A percentile compares a stretch with the other conserved stretches of the same genome.
These are phyloP conservation scores for Sphyrna mokarran DNA, from an alignment of 2,113 vertebrate species.

Conservation along the genomic window DNA sequence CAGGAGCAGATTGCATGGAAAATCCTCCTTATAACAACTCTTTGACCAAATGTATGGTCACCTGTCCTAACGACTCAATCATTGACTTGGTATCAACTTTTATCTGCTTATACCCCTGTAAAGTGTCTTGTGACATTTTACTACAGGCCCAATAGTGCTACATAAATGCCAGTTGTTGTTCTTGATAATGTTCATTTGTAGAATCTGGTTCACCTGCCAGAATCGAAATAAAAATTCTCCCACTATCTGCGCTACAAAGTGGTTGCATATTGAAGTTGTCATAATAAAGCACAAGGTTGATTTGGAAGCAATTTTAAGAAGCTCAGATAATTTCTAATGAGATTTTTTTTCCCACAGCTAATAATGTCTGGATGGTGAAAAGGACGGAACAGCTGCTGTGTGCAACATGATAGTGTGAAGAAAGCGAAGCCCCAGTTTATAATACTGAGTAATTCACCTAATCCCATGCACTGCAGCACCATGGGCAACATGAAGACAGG, in stretches of 20 bases:
- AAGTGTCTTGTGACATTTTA: neutral
- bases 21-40: neutral
- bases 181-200: neutral
- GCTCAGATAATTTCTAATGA: conserved; percentile 26
- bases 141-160: neutral
- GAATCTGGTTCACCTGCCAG: neutral
- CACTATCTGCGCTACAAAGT: conserved; percentile 14
- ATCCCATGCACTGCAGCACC: neutral
- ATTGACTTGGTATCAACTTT: neutral
- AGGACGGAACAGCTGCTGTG: conserved; percentile 8
- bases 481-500: neutral
- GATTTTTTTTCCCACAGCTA: conserved; percentile 31
- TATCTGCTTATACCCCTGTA: neutral
- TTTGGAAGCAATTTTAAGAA: conserved; percentile 35
- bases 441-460: neutral
- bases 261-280: conserved; percentile 5
- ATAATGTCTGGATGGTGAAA: conserved; percentile 32
- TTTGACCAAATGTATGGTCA: neutral
- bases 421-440: neutral
- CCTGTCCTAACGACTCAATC: neutral
- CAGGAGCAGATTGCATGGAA: neutral
- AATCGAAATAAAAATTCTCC: conserved; percentile 15
- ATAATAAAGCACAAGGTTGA: neutral
- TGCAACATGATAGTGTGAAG: conserved; percentile 18
- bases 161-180: neutral